Base-by-base conservation (phyloP, 2,888 invertebrate genomes). In the Cheilosia grossa region DNA sequence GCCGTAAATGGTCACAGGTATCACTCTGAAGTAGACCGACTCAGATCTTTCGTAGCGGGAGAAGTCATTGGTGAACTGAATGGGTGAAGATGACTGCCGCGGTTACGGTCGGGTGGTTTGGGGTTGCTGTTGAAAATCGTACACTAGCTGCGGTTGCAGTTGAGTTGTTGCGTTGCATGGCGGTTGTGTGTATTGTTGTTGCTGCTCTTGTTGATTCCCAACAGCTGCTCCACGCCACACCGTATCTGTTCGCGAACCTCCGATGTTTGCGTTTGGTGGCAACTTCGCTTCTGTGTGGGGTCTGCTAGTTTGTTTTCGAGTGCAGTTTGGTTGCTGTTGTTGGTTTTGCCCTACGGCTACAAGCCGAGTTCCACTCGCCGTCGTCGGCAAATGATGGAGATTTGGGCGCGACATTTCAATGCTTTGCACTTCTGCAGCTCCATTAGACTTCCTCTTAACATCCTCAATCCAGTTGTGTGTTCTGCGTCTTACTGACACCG, bases 1-100 rank as follows among this genome's bases (percentile, higher is more conserved):
- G 44, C 58, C 47, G 15, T 58, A 70, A 10, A 70, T 49, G 1
- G 47, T 58, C 27, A 70, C 70, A 15, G 70, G 58, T 27, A 51
- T 40, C 4, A 51, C 51, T 51, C 37, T n/a, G 40, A 70, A 58
- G 4, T 42, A 37, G 10, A 58, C 33, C 13, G 33, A 44, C 44
- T 69, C 47, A 5, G 33, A 13, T 5, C n/a, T 37, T 10, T 69
- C 56, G 37, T 56, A 40, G 33, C 10, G 56, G 19, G 21, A 17
- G 15, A 44, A n/a, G 42, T 59, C 15, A 9, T 42, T 15, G 7
- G 21, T 21, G 4, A 21, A 13, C 17, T 13, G 15, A 24, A 53
- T 4, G 27, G 74, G 49, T 4, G 58, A 30, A 17, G 54, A 30
- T 21, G 54, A 51, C 9, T 33, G 10, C 6, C n/a, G 5, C 7